phyloP scores from a whole-genome alignment of 2,888 invertebrate species.

The Cosmia pyralina region DNA sequence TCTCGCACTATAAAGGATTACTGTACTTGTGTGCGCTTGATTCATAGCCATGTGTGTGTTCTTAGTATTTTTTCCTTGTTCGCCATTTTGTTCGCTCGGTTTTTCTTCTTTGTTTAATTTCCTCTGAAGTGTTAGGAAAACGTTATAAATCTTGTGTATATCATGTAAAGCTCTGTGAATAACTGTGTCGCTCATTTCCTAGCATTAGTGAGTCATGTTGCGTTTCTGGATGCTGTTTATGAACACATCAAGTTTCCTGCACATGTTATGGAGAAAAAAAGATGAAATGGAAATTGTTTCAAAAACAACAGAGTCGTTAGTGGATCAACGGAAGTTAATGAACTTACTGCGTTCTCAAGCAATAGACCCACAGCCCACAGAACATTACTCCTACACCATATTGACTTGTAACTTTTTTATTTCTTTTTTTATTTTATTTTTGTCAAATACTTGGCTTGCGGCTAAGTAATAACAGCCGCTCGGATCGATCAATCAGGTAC shows the following conservation, averaged over 20 bases:
- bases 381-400: not conserved
- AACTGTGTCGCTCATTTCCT: slow-evolving; percentile 59
- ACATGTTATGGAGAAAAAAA: slow-evolving; percentile 42
- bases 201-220: slow-evolving; percentile 51
- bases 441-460: not conserved
- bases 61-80: too few relatives aligned
- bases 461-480: too few relatives aligned
- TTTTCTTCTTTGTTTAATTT: slow-evolving; percentile 36
- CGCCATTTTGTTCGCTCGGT: not conserved
- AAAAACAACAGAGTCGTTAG: slow-evolving; percentile 7
- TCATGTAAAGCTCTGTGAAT: slow-evolving; percentile 38
- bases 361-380: not conserved
- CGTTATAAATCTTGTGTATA: slow-evolving; percentile 34
- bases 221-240: slow-evolving; percentile 57
- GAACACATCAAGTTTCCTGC: slow-evolving; percentile 49
- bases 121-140: slow-evolving; percentile 34
- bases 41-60: too few relatives aligned
- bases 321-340: not conserved
- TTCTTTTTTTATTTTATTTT: not conserved
- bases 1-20: too few relatives aligned
- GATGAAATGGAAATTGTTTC: slow-evolving; percentile 20
- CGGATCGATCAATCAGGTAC: too few relatives aligned
- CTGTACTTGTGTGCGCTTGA: too few relatives aligned
- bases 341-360: not conserved
- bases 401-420: not conserved